phyloP scores from a whole-genome alignment of 1,140 invertebrate genomes.

The Drosophila orosa region DNA sequence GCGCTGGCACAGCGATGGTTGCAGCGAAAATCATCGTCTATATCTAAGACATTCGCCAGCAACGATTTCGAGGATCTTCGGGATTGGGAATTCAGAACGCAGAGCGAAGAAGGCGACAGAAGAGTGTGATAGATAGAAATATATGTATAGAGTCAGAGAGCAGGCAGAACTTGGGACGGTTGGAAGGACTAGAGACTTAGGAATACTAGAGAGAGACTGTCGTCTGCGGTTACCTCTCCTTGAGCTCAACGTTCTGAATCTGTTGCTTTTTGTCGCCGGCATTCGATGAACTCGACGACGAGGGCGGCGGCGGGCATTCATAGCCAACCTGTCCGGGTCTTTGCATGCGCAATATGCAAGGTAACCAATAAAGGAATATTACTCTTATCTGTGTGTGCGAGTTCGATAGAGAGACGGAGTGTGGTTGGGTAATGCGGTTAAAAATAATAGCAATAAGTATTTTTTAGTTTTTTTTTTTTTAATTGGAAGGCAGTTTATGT shows the following conservation, averaged over 20 bases:
- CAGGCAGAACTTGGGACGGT: conserved; percentile 1
- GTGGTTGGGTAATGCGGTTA: conserved; percentile 80
- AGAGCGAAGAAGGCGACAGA: neutral
- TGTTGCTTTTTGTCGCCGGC: conserved; percentile 85
- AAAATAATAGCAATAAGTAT: conserved; percentile 81
- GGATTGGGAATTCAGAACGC: neutral
- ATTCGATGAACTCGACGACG: conserved; percentile 85
- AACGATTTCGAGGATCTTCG: conserved; percentile 92
- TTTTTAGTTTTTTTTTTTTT: conserved; percentile 59
- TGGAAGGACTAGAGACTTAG: neutral
- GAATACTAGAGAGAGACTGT: conserved; percentile 7
- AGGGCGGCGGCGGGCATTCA: conserved; percentile 86
- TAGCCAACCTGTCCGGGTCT: conserved; percentile 89
- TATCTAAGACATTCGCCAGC: conserved; percentile 96
- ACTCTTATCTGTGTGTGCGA: conserved; percentile 91
- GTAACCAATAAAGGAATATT: conserved; percentile 98
- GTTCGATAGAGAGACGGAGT: conserved; percentile 76
- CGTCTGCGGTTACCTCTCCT: conserved; percentile 79
- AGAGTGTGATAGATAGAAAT: conserved; percentile 1
- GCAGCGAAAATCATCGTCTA: conserved; percentile 95
- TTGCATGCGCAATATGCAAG: conserved; percentile 97
- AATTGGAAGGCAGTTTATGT: conserved; percentile 27
- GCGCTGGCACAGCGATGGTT: conserved; percentile 84
- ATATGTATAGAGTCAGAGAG: conserved; percentile 10
- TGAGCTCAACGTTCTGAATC: conserved; percentile 83